These are phyloP conservation scores for Pseudomyrmex flavicornis DNA, from an alignment of 1,140 invertebrate species.

Conservation along the genomic window DNA sequence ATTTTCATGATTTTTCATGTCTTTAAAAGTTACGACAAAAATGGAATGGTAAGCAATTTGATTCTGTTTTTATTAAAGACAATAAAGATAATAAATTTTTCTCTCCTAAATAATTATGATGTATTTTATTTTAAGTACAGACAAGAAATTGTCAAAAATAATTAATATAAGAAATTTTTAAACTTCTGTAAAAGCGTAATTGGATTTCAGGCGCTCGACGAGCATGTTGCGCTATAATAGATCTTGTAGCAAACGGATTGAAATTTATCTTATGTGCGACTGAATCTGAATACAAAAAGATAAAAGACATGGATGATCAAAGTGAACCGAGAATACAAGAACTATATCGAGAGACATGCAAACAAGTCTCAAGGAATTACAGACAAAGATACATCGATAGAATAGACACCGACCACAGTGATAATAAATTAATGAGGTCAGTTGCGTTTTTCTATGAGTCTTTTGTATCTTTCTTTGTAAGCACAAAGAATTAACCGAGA, in stretches of 20 bases:
- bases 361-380: not conserved
- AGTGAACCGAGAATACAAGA: slow-evolving; percentile 29
- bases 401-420: not conserved
- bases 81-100: not conserved
- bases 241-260: slow-evolving; percentile 72
- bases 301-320: slow-evolving; percentile 24
- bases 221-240: slow-evolving; percentile 73
- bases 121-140: not conserved
- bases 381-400: not conserved
- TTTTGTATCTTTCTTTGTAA: not conserved
- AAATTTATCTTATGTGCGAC: slow-evolving; percentile 65
- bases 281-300: slow-evolving; percentile 52
- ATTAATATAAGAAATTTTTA: not conserved
- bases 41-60: no score
- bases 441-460: slow-evolving; percentile 23
- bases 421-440: slow-evolving; percentile 9
- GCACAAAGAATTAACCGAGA: no score
- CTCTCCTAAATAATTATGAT: not conserved
- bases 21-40: no score
- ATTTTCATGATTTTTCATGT: not conserved
- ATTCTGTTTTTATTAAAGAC: not conserved
- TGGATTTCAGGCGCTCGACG: slow-evolving; percentile 67
- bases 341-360: not conserved
- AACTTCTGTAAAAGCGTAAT: not conserved
- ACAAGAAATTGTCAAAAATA: no score